Evolutionary conservation across 2,797 vertebrate genomes (phyloP), one percentile per base, ranked within the genome.

Genomic region (Enteromius radiatus): DNA sequence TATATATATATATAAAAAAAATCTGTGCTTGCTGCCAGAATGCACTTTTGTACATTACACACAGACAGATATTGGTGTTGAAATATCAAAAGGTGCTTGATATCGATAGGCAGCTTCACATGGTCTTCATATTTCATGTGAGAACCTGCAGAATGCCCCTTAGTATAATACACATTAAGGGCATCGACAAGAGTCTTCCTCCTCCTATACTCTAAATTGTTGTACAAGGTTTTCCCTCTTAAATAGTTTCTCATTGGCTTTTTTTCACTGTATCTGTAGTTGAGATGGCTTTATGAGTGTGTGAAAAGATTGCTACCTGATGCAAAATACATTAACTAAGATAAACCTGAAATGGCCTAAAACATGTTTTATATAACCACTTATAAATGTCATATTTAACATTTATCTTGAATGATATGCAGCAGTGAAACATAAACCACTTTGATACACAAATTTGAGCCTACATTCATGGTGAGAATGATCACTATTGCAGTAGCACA

Each of bases 231-330:
- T 49, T n/a, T 26, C 14, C 45, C 23, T 0, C 47, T 17, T 41
- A 14, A 45, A 49, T 38, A 36, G 28, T 23, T 70, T 59, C 6
- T 49, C 8, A 36, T 23, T 64, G 23, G 43, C 23, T 52, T 79
- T 56, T 76, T 33, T 2, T 2, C 33, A 33, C 33, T 33, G 33
- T 2, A 2, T 2, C 33, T 33, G 31, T 78, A 17, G 45, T 21
- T 26, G 63, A 71, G 31, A 28, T 59, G 21, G 5, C 61, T 82
- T 86, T 85, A 86, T 90, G 82, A 92, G 92, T 93, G 88, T 91
- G 89, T 89, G 87, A 88, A 86, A 82, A 69, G 38, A 59, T 63
- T n/a, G n/a, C n/a, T n/a, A n/a, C n/a, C n/a, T n/a, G n/a, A n/a
- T n/a, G n/a, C n/a, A n/a, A n/a, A n/a, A n/a, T n/a, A n/a, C n/a